phyloP scores from a whole-genome alignment of 2,113 vertebrate genomes.

The Tonatia bakeri region DNA sequence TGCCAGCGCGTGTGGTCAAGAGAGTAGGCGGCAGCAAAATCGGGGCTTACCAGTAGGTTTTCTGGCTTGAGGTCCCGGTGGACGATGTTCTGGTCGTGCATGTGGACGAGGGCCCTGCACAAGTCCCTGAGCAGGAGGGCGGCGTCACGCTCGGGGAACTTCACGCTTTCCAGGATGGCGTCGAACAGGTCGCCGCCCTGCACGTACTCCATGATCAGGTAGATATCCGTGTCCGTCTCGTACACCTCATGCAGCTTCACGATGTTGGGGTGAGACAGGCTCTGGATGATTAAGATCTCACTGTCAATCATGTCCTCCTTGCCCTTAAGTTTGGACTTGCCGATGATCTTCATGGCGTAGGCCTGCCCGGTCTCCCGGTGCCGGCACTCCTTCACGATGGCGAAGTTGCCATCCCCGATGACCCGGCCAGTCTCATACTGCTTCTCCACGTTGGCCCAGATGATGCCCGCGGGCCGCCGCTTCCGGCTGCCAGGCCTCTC shows the following conservation, averaged over 20 bases:
- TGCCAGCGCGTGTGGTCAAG: neutral
- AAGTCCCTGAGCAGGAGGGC: slow-evolving; percentile 91
- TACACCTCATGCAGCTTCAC: slow-evolving; percentile 91
- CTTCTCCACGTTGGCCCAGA: slow-evolving; percentile 82
- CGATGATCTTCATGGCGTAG: slow-evolving; percentile 94
- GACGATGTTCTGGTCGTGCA: slow-evolving; percentile 92
- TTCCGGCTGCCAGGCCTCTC: slow-evolving; percentile 37
- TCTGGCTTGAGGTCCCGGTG: slow-evolving; percentile 98
- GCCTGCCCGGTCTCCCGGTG: slow-evolving; percentile 79
- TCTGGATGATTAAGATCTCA: slow-evolving; percentile 91
- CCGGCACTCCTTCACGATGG: slow-evolving; percentile 90
- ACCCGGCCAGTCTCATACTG: slow-evolving; percentile 89
- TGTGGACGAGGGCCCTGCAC: slow-evolving; percentile 91
- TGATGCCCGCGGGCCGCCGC: slow-evolving; percentile 68
- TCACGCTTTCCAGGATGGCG: slow-evolving; percentile 90
- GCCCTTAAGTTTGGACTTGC: slow-evolving; percentile 91
- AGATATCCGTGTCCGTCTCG: slow-evolving; percentile 89
- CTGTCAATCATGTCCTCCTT: slow-evolving; percentile 97
- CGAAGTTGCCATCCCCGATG: slow-evolving; percentile 97
- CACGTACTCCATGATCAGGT: slow-evolving; percentile 94
- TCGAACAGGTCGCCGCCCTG: slow-evolving; percentile 96
- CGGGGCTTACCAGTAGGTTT: slow-evolving; percentile 91
- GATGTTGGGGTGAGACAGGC: slow-evolving; percentile 92
- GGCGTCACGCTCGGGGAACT: slow-evolving; percentile 89
- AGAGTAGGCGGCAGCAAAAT: neutral